Base-by-base conservation (phyloP, 2,888 invertebrate genomes). In the Limnephilus rhombicus region DNA sequence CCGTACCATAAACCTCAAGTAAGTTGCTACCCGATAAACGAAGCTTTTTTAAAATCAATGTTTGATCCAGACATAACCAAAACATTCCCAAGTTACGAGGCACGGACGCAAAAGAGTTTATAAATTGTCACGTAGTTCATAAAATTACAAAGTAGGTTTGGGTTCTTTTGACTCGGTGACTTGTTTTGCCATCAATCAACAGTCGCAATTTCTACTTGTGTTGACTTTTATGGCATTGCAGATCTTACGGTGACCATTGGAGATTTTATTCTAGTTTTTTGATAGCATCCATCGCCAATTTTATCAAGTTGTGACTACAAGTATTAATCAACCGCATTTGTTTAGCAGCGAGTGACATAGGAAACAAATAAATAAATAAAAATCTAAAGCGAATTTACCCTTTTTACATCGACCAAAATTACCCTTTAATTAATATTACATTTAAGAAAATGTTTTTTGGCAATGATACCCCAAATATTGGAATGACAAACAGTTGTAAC, bases 191-290 rank as follows among this genome's bases (percentile, higher is more conserved):
- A n/a, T 37, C 80, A 89, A 89, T 34, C 80, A 37, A 3, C 88
- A n/a, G 37, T n/a, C 80, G 80, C 80, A 89, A 89, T 89, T 89
- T 89, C 41, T 89, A 53, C 85, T 90, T 90, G 68, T 90, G 90
- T 85, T 85, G 85, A 53, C 68, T 83, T 90, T 90, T 68, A 90
- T 85, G 83, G 90, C 49, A 83, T 68, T 68, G 85, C 85, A 85
- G 90, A 90, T 80, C 83, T 90, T 90, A 90, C 90, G 90, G 90
- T 90, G 85, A 89, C 41, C 83, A 83, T 45, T 83, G 89, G 68
- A 24, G 89, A 89, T 37, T 89, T 34, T 80, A 80, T 80, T 80
- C 80, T 80, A 37, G 88, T 89, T 89, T 89, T 89, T 89, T n/a
- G 41, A 80, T 89, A 49, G 31, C 53, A 87, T 83, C 24, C 37